These are phyloP conservation scores for Pitta sordida DNA, from an alignment of 2,113 vertebrate genomes.

Conservation along the genomic window DNA sequence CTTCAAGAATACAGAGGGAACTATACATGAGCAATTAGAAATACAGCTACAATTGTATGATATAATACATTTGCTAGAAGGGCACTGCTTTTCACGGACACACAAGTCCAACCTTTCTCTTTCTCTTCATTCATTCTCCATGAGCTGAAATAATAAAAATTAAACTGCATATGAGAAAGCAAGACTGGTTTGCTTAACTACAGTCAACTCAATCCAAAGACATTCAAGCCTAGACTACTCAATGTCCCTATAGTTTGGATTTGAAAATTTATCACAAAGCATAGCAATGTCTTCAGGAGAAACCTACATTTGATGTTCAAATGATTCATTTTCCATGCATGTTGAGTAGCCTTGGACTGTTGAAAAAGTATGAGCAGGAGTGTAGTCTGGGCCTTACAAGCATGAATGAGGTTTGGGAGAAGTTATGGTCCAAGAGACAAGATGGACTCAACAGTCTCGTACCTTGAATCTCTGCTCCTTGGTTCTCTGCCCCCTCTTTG, in stretches of 20 bases:
- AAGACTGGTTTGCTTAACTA: background rate
- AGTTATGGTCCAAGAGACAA: background rate
- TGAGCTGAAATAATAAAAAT: background rate
- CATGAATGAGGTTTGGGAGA: background rate
- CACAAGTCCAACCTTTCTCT: background rate
- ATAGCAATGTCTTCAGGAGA: background rate
- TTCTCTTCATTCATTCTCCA: background rate
- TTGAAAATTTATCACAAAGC: background rate
- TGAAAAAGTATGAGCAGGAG: background rate
- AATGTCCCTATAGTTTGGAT: accelerated
- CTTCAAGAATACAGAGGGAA: background rate
- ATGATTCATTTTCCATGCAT: background rate
- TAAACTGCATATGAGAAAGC: background rate
- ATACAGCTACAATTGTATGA: background rate
- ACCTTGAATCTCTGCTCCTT: slow-evolving; percentile 77
- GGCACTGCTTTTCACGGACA: background rate
- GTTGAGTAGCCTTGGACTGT: background rate
- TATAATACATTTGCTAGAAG: background rate
- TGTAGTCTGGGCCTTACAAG: background rate
- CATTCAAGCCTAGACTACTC: background rate
- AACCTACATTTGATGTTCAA: background rate
- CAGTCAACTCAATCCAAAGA: background rate
- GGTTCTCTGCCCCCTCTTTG: slow-evolving; percentile 77
- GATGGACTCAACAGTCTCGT: background rate
- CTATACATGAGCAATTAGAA: background rate